Percentiles rank a stretch among this genome's conserved stretches.
These are phyloP conservation scores for Amblyjoppa proteus DNA, from an alignment of 2,888 invertebrate species.

Conservation along the genomic window DNA sequence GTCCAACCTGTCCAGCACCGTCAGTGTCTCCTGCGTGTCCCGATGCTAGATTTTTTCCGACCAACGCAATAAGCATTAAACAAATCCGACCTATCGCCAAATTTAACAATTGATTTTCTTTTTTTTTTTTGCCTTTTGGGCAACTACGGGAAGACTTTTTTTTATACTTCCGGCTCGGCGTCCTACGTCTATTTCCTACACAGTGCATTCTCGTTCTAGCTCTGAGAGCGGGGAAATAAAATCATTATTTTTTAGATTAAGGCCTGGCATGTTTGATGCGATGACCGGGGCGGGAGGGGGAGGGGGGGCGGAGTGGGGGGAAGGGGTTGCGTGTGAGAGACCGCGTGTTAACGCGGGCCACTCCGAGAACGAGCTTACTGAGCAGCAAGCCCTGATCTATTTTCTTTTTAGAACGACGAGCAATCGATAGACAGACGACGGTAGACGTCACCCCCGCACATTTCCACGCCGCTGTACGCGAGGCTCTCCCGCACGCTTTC, in stretches of 20 bases:
- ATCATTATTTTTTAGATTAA: slow-evolving; percentile 19
- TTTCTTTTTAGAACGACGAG: slow-evolving; percentile 72
- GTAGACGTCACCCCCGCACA: slow-evolving; percentile 40
- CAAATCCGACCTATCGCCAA: background rate
- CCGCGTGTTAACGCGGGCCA: slow-evolving; percentile 53
- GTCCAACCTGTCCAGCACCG: slow-evolving; percentile 98
- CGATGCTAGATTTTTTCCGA: slow-evolving; percentile 89
- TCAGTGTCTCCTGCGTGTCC: slow-evolving; percentile 99
- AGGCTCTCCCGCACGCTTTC: slow-evolving; percentile 27
- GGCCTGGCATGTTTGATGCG: slow-evolving; percentile 29
- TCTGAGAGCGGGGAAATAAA: slow-evolving; percentile 15
- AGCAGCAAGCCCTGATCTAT: slow-evolving; percentile 72
- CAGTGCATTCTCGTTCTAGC: background rate
- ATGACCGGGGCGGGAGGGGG: background rate
- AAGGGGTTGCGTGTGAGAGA: slow-evolving; percentile 48
- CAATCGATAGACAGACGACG: slow-evolving; percentile 71
- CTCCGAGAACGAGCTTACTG: slow-evolving; percentile 34
- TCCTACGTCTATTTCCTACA: slow-evolving; percentile 4
- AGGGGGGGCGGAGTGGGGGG: no score
- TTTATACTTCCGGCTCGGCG: background rate
- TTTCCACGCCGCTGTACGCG: slow-evolving; percentile 37
- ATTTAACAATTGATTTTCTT: background rate
- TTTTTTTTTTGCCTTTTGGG: background rate
- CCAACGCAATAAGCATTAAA: slow-evolving; percentile 44
- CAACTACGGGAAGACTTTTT: slow-evolving; percentile 17